Base-by-base conservation (phyloP, 2,113 vertebrate species). In the Indri indri region DNA sequence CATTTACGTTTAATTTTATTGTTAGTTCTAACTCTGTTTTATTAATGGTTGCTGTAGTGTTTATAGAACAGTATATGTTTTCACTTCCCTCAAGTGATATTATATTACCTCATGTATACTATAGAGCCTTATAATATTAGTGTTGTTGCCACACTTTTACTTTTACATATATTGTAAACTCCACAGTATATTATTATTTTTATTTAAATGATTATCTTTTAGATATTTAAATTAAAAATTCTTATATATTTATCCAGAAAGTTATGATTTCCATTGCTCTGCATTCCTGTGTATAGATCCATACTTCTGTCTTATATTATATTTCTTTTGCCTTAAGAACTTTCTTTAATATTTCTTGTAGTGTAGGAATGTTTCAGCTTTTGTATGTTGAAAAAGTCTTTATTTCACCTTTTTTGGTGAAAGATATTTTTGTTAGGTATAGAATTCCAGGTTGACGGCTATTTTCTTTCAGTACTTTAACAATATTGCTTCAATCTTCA, bases 361-460 rank as follows among this genome's bases (percentile, higher is more conserved):
- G 42, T 17, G 0, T 8, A 54, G 85, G n/a, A 92, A 27, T 11
- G 10, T 59, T 91, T 80, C 8, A 37, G 22, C 6, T 90, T 54
- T 52, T 80, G 4, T 54, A 47, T 54, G 37, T 81, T 42, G 37
- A 34, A 65, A 90, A 88, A 89, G 47, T 59, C 45, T 47, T 57
- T 71, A 66, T 37, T 90, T 89, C 88, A 66, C 59, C 6, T 61
- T 87, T 95, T 91, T 65, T 83, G 63, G 34, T 45, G 20, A 87
- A 66, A 93, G 54, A 59, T 92, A n/a, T 88, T 90, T 96, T 88
- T 77, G 73, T 82, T 86, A 82, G 45, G 70, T 79, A 61, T 30
- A 52, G 37, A 87, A 47, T 83, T 90, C 34, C 52, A 66, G 40
- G 47, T 16, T 45, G 68, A 90, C 10, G 57, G 57, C 66, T 52